Conservation (phyloP, 2,113 vertebrate species). For the Phyllostomus discolor region DNA sequence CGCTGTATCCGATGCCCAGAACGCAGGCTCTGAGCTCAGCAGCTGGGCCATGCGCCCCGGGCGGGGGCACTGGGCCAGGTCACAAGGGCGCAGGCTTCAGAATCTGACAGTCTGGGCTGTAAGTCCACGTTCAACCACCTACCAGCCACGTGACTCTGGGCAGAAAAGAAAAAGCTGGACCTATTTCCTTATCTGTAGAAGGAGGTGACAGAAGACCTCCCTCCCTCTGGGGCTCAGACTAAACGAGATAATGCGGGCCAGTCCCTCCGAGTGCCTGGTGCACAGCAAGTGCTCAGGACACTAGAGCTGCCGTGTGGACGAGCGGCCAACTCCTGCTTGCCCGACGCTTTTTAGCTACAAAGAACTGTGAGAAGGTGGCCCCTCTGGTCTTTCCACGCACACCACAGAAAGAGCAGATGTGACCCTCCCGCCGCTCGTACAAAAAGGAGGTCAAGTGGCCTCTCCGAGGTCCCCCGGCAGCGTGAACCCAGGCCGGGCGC, state of each 20-base stretch:
- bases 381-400: neutral
- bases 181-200: neutral
- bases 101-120: neutral
- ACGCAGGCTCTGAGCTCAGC: neutral
- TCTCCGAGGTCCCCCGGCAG: neutral
- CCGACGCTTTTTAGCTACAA: neutral
- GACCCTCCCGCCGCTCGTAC: neutral
- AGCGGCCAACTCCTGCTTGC: neutral
- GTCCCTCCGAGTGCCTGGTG: neutral
- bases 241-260: neutral
- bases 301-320: accelerated
- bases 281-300: neutral
- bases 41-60: neutral
- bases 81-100: neutral
- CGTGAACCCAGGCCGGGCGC: neutral
- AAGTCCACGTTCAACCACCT: neutral
- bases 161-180: neutral
- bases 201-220: neutral
- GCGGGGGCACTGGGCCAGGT: neutral
- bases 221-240: neutral
- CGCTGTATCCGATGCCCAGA: neutral
- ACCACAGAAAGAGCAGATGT: neutral
- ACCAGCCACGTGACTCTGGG: neutral
- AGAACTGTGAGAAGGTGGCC: neutral
- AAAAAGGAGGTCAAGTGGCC: neutral